These are phyloP conservation scores for Nannoperca australis DNA, from an alignment of 2,797 vertebrate genomes.

Conservation along the genomic window DNA sequence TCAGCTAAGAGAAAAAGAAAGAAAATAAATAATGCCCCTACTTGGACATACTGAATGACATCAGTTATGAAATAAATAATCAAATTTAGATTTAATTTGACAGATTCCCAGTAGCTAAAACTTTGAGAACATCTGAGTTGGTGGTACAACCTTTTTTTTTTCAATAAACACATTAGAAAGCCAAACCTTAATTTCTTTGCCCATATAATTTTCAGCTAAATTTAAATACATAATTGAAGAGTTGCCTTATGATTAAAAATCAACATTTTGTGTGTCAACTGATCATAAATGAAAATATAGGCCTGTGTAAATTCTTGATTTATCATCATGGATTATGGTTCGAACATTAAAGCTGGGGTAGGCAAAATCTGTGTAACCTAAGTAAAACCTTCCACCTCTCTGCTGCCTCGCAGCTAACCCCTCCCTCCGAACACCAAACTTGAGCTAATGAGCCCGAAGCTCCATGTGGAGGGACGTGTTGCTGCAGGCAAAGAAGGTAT, in stretches of 20 bases:
- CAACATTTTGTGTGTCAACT: slow-evolving; percentile 4
- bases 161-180: slow-evolving; percentile 31
- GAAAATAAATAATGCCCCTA: not conserved
- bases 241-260: slow-evolving; percentile 43
- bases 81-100: slow-evolving; percentile 22
- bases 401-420: too few species aligned
- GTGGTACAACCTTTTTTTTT: not conserved
- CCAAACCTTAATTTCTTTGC: slow-evolving; percentile 46
- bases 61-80: slow-evolving; percentile 27
- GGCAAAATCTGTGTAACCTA: too few species aligned
- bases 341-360: not conserved
- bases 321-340: slow-evolving; percentile 8
- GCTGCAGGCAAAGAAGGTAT: too few species aligned
- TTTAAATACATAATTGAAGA: slow-evolving; percentile 59
- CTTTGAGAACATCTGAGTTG: slow-evolving; percentile 24
- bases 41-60: not conserved
- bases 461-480: too few species aligned
- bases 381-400: too few species aligned
- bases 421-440: too few species aligned
- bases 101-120: slow-evolving; percentile 37
- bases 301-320: slow-evolving; percentile 17
- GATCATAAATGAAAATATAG: not conserved
- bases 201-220: slow-evolving; percentile 53
- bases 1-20: not conserved
- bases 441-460: too few species aligned